A percentile compares a stretch with the other conserved stretches of the same genome.
Evolutionary conservation across 2,888 invertebrate species (phyloP).

Genomic region (Platypus cylindrus): DNA sequence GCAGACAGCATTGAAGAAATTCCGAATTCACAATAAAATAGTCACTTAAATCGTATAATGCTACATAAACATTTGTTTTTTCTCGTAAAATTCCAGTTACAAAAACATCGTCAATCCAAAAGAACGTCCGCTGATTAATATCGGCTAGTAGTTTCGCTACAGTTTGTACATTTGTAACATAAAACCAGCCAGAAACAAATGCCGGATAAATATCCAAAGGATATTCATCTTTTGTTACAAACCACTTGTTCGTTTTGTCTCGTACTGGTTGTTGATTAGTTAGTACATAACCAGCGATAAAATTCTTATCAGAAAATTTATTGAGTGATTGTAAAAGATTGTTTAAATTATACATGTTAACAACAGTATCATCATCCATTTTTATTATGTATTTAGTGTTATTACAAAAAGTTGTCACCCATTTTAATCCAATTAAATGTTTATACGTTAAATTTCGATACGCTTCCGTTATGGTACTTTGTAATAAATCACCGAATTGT

Average conservation of each 20-base stretch:
- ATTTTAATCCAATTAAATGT: conserved; percentile 68
- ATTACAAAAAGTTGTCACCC: conserved; percentile 52
- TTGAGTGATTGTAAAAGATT: conserved; percentile 35
- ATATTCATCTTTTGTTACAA: conserved; percentile 56
- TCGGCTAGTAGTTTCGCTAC: conserved; percentile 44
- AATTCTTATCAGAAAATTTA: conserved; percentile 24
- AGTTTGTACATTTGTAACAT: conserved; percentile 56
- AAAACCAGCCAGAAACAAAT: conserved; percentile 77
- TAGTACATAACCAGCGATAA: conserved; percentile 55
- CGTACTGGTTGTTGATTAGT: conserved; percentile 51
- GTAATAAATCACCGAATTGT: conserved; percentile 55
- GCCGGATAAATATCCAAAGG: conserved; percentile 48
- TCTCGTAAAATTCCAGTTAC: conserved; percentile 67
- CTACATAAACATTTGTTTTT: conserved; percentile 42
- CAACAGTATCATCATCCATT: conserved; percentile 70
- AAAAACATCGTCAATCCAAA: conserved; percentile 89
- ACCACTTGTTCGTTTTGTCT: conserved; percentile 65
- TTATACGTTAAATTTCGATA: conserved; percentile 73
- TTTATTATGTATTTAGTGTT: conserved; percentile 56
- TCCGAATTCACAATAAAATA: conserved; percentile 61
- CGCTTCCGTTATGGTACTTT: conserved; percentile 60
- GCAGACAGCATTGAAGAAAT: conserved; percentile 60
- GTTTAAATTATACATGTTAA: conserved; percentile 50
- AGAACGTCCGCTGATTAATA: conserved; percentile 48
- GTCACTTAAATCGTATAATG: conserved; percentile 43